Conservation (phyloP, 2,797 vertebrate species). For the Tarsius wallacei region DNA sequence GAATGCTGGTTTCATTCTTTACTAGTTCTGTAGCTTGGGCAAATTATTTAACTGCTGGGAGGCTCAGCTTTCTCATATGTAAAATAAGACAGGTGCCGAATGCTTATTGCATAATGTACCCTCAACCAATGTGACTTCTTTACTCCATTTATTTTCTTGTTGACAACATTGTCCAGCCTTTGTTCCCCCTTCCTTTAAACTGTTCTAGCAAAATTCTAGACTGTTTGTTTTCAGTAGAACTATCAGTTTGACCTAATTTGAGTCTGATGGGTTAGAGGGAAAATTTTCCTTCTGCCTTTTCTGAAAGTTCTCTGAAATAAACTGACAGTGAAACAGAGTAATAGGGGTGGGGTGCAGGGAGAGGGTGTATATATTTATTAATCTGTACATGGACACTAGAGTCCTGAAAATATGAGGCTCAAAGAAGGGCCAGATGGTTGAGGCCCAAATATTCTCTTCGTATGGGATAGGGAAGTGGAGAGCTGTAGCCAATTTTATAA, state of each 20-base stretch:
- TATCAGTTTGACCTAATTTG: slow-evolving; percentile 33
- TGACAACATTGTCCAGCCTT: background rate
- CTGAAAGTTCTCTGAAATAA: background rate
- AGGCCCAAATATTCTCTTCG: background rate
- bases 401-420: background rate
- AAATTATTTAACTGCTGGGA: background rate
- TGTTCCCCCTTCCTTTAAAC: background rate
- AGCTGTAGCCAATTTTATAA: background rate
- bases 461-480: background rate
- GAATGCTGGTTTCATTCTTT: background rate
- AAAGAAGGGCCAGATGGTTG: background rate
- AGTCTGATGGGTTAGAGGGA: background rate
- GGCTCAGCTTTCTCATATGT: background rate
- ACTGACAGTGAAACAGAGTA: background rate
- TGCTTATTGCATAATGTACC: background rate
- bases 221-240: background rate
- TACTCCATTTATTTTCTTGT: background rate
- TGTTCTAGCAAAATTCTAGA: slow-evolving; percentile 21
- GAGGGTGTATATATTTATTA: background rate
- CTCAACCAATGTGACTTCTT: background rate
- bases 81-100: background rate
- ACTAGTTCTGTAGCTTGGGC: background rate
- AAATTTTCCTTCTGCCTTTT: background rate
- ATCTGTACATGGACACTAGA: background rate
- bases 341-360: background rate